Conservation (phyloP, 1,140 invertebrate genomes). For the Tribolium castaneum region DNA sequence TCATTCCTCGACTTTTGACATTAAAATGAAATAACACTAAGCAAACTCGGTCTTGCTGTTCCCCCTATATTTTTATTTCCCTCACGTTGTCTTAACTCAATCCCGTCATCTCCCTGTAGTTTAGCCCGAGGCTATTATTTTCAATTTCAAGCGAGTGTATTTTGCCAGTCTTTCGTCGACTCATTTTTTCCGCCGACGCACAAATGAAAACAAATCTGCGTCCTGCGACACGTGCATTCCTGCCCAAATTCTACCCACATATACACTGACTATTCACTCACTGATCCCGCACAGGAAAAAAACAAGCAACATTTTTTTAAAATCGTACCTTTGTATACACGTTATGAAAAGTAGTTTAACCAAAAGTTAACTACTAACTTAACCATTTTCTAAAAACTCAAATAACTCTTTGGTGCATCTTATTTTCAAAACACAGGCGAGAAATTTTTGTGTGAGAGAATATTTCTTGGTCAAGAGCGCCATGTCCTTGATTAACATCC, state of each 20-base stretch:
- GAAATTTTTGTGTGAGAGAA: too few relatives aligned
- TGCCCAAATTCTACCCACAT: not conserved
- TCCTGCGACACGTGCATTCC: constrained; percentile 33
- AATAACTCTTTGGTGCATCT: too few relatives aligned
- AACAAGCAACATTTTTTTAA: too few relatives aligned
- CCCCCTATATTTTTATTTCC: constrained; percentile 43
- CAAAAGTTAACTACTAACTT: too few relatives aligned
- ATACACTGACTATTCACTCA: too few relatives aligned
- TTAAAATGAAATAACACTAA: constrained; percentile 40
- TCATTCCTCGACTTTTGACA: not conserved
- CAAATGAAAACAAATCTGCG: constrained; percentile 44
- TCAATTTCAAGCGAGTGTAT: constrained; percentile 51
- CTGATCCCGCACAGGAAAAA: too few relatives aligned
- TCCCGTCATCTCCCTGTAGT: constrained; percentile 47
- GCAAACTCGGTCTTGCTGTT: constrained; percentile 30
- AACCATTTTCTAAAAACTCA: too few relatives aligned
- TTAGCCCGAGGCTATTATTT: constrained; percentile 51
- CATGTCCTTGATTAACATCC: not conserved
- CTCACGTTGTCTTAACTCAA: constrained; percentile 54
- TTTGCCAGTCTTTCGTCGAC: constrained; percentile 45
- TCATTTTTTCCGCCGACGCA: constrained; percentile 34
- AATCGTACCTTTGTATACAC: too few relatives aligned
- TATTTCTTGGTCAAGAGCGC: not conserved
- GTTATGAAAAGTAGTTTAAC: too few relatives aligned
- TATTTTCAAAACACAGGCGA: too few relatives aligned